Evolutionary conservation across 2,888 invertebrate species (phyloP), one percentile per base, ranked within the genome.

Genomic region (Drosophila aldrichi): DNA sequence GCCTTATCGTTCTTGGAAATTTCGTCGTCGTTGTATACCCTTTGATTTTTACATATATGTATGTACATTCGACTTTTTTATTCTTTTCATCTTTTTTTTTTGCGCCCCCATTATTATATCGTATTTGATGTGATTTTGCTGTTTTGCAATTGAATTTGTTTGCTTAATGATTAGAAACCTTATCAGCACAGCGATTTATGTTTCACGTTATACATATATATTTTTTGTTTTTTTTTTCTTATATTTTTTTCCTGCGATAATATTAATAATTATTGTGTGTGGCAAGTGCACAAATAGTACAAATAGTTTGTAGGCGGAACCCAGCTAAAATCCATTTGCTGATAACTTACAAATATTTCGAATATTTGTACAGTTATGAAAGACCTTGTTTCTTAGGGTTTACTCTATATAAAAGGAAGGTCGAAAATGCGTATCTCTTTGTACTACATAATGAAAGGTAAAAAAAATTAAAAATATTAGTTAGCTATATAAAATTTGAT

Each of bases 1-100:
- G 49, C 61, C 62, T 82, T 80, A 89, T 89, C 88, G 71, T 46
- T 77, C 81, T 89, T 77, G 69, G 82, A 74, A 89, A 67, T 74
- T 70, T 70, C 22, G 20, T 51, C 38, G 38, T 48, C 52, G 58
- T 48, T 48, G 58, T 56, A 79, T 75, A 68, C 70, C 77, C 81
- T 61, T 62, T 56, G 25, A 34, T 10, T n/a, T 56, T 34, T 38
- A 52, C 52, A 38, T 22, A 16, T 56, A 29, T 36, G 36, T 36
- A 36, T 22, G 8, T 22, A n/a, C 44, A 22, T 46, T 25, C n/a
- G 9, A 22, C 14, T 36, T 16, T 22, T 52, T 16, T 10, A 7
- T 14, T 22, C 1, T 58, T 3, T n/a, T 63, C 59, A 6, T 25
- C 3, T 25, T 5, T 25, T 25, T 25, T 25, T 59, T 58, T 41